Conservation (phyloP, 2,113 vertebrate species). For the Zingel zingel region DNA sequence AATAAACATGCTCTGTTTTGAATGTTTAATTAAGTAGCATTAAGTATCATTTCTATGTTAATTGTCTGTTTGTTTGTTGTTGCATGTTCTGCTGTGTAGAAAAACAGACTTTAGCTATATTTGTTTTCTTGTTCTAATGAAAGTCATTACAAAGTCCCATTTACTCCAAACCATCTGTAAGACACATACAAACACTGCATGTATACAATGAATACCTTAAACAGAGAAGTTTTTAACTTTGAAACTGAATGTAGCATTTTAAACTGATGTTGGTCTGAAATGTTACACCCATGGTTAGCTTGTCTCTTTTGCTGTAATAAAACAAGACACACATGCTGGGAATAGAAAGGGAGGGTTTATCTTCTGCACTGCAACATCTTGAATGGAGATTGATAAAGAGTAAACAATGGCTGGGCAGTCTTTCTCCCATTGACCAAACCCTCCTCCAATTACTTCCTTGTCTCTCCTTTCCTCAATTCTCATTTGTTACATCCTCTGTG, state of each 20-base stretch:
- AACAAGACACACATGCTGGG: conserved; percentile 7
- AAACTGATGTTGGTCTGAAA: conserved; percentile 31
- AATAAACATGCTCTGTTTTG: background rate
- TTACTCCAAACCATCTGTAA: background rate
- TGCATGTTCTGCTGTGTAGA: background rate
- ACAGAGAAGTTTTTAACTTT: background rate
- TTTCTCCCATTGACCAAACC: conserved; percentile 45
- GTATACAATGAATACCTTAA: background rate
- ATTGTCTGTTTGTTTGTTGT: background rate
- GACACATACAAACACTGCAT: background rate
- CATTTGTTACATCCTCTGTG: conserved; percentile 72
- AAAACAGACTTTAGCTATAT: background rate
- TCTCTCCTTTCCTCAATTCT: conserved; percentile 59
- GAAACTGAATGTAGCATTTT: conserved; percentile 45
- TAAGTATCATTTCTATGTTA: background rate
- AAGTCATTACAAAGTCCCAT: background rate
- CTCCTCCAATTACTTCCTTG: conserved; percentile 62
- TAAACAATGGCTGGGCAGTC: conserved; percentile 33
- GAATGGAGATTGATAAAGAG: conserved; percentile 19
- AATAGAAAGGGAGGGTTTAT: conserved; percentile 13
- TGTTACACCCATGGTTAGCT: conserved; percentile 25
- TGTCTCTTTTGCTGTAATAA: background rate
- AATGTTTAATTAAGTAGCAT: background rate
- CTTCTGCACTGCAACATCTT: conserved; percentile 10
- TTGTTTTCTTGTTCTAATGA: conserved; percentile 2